phyloP scores from a whole-genome alignment of 1,140 invertebrate genomes.

The Calosoma granatense region DNA sequence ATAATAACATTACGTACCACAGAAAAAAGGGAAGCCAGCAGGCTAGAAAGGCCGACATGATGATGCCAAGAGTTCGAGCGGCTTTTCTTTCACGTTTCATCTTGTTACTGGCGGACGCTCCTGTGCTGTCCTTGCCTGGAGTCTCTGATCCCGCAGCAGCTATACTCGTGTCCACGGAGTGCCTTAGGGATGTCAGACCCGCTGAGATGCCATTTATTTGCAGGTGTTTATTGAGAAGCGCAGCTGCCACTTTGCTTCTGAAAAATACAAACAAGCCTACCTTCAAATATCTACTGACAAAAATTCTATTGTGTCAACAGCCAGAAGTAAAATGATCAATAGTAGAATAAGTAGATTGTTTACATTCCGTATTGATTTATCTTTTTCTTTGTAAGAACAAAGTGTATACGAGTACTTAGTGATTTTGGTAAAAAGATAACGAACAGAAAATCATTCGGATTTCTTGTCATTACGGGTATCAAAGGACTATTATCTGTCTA shows the following conservation, averaged over 20 bases:
- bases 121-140: constrained; percentile 32
- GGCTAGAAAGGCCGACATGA: constrained; percentile 86
- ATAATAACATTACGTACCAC: constrained; percentile 46
- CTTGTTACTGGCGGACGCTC: constrained; percentile 53
- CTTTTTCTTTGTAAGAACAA: background rate
- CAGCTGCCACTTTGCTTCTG: constrained; percentile 76
- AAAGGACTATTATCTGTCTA: too few relatives aligned
- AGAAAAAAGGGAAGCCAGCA: constrained; percentile 95
- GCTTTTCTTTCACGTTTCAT: constrained; percentile 91
- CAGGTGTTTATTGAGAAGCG: constrained; percentile 73
- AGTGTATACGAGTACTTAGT: background rate
- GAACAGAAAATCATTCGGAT: too few relatives aligned
- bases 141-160: constrained; percentile 44
- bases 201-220: constrained; percentile 77
- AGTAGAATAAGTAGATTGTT: background rate
- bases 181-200: constrained; percentile 42
- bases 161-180: constrained; percentile 38
- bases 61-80: constrained; percentile 87
- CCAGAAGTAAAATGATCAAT: background rate
- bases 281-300: background rate
- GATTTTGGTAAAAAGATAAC: background rate
- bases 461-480: too few relatives aligned
- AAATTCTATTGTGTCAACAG: background rate
- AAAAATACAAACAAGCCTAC: constrained; percentile 24
- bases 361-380: background rate